Conservation (phyloP, 2,113 vertebrate species). For the Tympanuchus pallidicinctus region DNA sequence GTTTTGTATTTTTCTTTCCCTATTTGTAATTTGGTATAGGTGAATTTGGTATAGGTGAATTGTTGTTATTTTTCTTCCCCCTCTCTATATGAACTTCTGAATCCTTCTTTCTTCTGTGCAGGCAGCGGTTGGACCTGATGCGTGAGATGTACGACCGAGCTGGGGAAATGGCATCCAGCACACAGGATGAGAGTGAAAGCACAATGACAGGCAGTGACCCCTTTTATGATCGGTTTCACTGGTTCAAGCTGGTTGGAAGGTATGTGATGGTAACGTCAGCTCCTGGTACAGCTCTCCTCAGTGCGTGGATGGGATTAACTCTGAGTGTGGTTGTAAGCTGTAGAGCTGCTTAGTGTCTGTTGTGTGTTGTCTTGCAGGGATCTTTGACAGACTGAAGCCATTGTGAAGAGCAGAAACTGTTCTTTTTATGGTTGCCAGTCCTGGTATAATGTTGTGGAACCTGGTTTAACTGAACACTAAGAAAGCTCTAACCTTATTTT, state of each 20-base stretch:
- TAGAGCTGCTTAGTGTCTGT: neutral
- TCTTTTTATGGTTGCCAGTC: neutral
- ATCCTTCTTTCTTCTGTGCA: constrained; percentile 35
- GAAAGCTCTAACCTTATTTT: neutral
- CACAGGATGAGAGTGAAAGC: constrained; percentile 87
- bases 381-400: neutral
- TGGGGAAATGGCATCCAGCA: constrained; percentile 89
- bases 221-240: constrained; percentile 98
- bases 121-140: constrained; percentile 95
- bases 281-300: neutral
- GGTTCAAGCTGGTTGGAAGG: constrained; percentile 99
- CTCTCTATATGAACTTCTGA: rapidly evolving
- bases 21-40: rapidly evolving
- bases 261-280: constrained; percentile 51
- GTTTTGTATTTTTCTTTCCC: neutral
- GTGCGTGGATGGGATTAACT: neutral
- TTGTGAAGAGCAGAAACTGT: neutral
- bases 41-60: neutral
- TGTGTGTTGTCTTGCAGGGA: neutral
- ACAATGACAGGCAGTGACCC: constrained; percentile 92
- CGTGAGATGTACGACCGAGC: constrained; percentile 98
- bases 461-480: neutral
- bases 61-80: neutral
- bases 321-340: rapidly evolving
- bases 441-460: neutral